Conservation (phyloP, 2,888 invertebrate genomes). For the Hirtodrosophila alboralis region DNA sequence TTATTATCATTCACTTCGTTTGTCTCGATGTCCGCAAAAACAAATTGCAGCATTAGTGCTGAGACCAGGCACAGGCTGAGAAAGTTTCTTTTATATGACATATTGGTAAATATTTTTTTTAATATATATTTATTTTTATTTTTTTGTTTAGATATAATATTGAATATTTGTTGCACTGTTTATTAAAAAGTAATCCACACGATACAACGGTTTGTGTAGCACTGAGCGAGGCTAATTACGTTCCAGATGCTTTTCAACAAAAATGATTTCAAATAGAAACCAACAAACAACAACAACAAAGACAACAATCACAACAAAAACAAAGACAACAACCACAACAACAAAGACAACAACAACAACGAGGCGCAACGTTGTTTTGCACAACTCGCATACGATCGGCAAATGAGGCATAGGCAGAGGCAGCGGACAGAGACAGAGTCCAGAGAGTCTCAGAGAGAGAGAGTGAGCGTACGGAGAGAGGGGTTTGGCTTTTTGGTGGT, state of each 20-base stretch:
- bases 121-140: slow-evolving; percentile 7
- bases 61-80: slow-evolving; percentile 61
- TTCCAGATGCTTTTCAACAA: slow-evolving; percentile 73
- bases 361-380: slow-evolving; percentile 59
- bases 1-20: slow-evolving; percentile 76
- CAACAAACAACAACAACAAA: slow-evolving; percentile 15
- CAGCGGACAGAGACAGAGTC: too few relatives aligned
- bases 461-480: too few relatives aligned
- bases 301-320: background rate
- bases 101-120: slow-evolving; percentile 31
- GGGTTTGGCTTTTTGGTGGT: too few relatives aligned
- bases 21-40: slow-evolving; percentile 71
- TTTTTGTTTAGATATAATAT: background rate
- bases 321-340: background rate
- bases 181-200: slow-evolving; percentile 59
- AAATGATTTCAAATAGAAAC: slow-evolving; percentile 36
- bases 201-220: slow-evolving; percentile 56
- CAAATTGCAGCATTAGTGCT: slow-evolving; percentile 50
- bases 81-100: slow-evolving; percentile 55
- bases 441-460: too few relatives aligned
- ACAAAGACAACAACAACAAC: background rate
- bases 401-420: slow-evolving; percentile 39
- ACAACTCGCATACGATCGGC: slow-evolving; percentile 62
- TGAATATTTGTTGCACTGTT: slow-evolving; percentile 15
- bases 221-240: slow-evolving; percentile 67